Evolutionary conservation across 2,888 invertebrate genomes (phyloP).

Genomic region (Hemicrepidius hirtus): DNA sequence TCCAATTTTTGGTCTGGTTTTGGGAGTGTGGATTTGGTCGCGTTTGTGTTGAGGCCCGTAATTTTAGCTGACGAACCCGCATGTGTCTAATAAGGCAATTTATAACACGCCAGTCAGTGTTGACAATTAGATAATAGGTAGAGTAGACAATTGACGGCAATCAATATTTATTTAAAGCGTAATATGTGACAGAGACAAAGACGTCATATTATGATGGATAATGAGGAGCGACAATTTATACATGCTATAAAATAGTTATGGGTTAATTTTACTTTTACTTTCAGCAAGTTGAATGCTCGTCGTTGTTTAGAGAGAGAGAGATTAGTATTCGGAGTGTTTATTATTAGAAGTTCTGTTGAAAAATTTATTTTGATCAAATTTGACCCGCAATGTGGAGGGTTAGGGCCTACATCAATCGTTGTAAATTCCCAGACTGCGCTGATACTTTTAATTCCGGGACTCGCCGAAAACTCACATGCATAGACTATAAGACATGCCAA

Average conservation of each 20-base stretch:
- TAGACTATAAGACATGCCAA: no score
- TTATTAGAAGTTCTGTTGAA: no score
- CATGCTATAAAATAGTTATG: background rate
- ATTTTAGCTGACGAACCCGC: constrained; percentile 2
- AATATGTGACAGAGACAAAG: constrained; percentile 43
- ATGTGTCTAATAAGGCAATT: constrained; percentile 10
- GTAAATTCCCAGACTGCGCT: no score
- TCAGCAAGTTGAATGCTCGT: background rate
- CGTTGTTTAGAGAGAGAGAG: no score
- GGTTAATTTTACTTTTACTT: background rate
- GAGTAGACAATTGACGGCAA: constrained; percentile 45
- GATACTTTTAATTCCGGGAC: no score
- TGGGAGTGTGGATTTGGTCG: background rate
- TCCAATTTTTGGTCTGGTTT: constrained; percentile 1
- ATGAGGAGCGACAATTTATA: background rate
- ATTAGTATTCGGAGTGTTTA: no score
- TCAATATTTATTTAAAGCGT: constrained; percentile 46
- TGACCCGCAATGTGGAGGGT: no score
- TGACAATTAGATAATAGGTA: constrained; percentile 43
- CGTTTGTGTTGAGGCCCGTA: background rate
- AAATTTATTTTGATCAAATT: no score
- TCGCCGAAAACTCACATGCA: no score
- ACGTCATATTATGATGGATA: constrained; percentile 29
- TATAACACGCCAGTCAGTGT: background rate
- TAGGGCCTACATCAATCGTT: no score